These are phyloP conservation scores for Nineta flava DNA, from an alignment of 2,888 invertebrate species.

Conservation along the genomic window DNA sequence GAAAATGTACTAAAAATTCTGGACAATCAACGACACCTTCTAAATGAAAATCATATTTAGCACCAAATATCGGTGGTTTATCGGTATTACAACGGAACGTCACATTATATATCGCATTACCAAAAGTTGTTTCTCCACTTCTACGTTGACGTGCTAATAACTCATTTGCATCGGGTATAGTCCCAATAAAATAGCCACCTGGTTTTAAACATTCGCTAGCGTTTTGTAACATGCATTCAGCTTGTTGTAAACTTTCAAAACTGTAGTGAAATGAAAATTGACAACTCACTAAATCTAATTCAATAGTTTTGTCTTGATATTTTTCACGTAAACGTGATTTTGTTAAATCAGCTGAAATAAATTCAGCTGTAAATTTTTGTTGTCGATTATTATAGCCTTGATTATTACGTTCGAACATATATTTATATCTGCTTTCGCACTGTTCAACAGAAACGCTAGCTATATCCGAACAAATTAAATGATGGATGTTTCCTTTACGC, in stretches of 20 bases:
- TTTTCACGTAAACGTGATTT: slow-evolving; percentile 60
- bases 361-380: slow-evolving; percentile 66
- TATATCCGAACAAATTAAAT: slow-evolving; percentile 83
- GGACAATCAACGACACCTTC: slow-evolving; percentile 97
- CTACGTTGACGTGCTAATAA: slow-evolving; percentile 60
- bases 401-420: slow-evolving; percentile 9
- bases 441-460: slow-evolving; percentile 86
- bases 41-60: slow-evolving; percentile 86
- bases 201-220: slow-evolving; percentile 75
- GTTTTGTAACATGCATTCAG: slow-evolving; percentile 83
- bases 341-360: slow-evolving; percentile 85
- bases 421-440: slow-evolving; percentile 68
- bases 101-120: slow-evolving; percentile 65
- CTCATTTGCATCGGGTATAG: slow-evolving; percentile 86
- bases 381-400: neutral
- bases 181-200: slow-evolving; percentile 93
- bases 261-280: slow-evolving; percentile 98
- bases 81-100: slow-evolving; percentile 49
- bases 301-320: slow-evolving; percentile 59
- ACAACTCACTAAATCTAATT: slow-evolving; percentile 83
- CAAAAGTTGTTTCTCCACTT: slow-evolving; percentile 43
- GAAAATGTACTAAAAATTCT: slow-evolving; percentile 93
- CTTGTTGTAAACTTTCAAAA: slow-evolving; percentile 78
- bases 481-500: slow-evolving; percentile 64
- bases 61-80: slow-evolving; percentile 78